Percentiles rank a stretch among this genome's conserved stretches.
Conservation (phyloP, 1,140 invertebrate genomes). For the Calliphora vicina region DNA sequence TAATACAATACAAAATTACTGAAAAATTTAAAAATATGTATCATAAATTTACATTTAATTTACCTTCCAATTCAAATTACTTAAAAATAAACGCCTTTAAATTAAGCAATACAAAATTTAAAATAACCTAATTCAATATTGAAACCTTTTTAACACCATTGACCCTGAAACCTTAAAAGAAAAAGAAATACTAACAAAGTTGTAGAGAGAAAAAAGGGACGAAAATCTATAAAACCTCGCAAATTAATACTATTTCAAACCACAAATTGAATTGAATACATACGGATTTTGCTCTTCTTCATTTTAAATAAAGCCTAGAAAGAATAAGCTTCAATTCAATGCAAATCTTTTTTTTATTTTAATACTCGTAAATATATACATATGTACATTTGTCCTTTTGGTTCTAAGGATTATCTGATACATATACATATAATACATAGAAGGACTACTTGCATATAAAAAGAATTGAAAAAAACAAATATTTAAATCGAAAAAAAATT, state of each 20-base stretch:
- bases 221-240: background rate
- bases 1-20: too few species aligned
- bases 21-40: too few species aligned
- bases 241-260: background rate
- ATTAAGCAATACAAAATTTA: too few species aligned
- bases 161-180: background rate
- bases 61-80: too few species aligned
- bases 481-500: background rate
- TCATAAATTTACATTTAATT: too few species aligned
- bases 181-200: too few species aligned
- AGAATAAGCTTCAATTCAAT: background rate
- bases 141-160: background rate
- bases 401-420: background rate
- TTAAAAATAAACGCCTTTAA: too few species aligned
- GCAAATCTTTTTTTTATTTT: too few species aligned
- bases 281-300: background rate
- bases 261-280: background rate
- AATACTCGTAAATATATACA: too few species aligned
- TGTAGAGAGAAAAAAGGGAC: too few species aligned
- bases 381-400: background rate
- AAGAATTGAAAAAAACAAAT: background rate
- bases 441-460: background rate
- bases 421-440: too few species aligned
- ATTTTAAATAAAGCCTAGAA: background rate
- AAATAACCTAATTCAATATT: too few species aligned